Percentiles rank a stretch among this genome's conserved stretches.
Evolutionary conservation across 2,888 invertebrate species (phyloP).

Genomic region (Drosophila dives): DNA sequence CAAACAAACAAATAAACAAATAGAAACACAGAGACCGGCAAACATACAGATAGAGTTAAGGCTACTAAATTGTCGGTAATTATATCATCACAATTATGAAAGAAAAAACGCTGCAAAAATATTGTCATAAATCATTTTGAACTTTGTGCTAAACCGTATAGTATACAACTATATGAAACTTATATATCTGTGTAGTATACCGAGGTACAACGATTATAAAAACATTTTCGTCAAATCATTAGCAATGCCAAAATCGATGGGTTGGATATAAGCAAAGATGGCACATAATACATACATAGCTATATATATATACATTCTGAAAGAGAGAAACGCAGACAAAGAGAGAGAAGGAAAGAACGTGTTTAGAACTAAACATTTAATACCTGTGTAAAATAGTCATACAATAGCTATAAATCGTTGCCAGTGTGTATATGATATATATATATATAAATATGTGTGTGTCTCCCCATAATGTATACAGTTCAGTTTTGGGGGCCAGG

Average conservation of each 20-base stretch:
- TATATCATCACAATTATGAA: conserved; percentile 57
- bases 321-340: neutral
- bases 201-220: conserved; percentile 25
- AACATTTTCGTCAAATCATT: conserved; percentile 7
- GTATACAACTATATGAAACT: conserved; percentile 1
- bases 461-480: conserved; percentile 37
- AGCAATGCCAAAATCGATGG: conserved; percentile 22
- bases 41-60: conserved; percentile 4
- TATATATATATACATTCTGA: neutral
- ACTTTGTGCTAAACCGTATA: conserved; percentile 49
- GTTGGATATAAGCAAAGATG: neutral
- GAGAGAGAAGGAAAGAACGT: neutral
- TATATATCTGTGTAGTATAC: conserved; percentile 3
- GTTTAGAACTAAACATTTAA: conserved; percentile 6
- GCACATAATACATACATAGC: neutral
- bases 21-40: neutral
- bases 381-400: conserved; percentile 1
- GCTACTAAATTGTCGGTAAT: conserved; percentile 54
- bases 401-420: conserved; percentile 5
- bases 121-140: conserved; percentile 47
- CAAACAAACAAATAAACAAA: conserved; percentile 48
- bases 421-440: conserved; percentile 6
- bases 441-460: neutral
- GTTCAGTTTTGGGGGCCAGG: conserved; percentile 43
- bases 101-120: conserved; percentile 34